phyloP scores from a whole-genome alignment of 2,113 vertebrate species.

The Pollachius pollachius region DNA sequence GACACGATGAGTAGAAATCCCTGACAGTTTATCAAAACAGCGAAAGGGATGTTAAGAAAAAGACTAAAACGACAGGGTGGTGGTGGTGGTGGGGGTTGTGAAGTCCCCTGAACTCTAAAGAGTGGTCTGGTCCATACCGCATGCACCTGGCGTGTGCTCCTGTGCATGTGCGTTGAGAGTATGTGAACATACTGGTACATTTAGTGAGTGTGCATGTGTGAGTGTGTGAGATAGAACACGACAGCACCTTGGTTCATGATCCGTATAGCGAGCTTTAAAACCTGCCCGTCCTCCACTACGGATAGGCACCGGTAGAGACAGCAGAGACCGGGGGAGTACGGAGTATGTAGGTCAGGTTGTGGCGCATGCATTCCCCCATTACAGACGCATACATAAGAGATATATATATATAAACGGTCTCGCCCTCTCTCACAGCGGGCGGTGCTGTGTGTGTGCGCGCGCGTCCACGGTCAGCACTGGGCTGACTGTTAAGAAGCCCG shows the following conservation, averaged over 20 bases:
- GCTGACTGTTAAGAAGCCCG: conserved; percentile 20
- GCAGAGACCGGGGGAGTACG: conserved; percentile 13
- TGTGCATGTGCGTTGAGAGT: conserved; percentile 13
- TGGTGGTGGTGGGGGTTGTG: conserved; percentile 28
- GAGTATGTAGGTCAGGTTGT: conserved; percentile 62
- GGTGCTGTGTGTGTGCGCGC: conserved; percentile 42
- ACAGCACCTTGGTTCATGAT: conserved; percentile 60
- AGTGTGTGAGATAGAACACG: conserved; percentile 10
- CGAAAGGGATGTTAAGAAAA: conserved; percentile 22
- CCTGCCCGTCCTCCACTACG: conserved; percentile 49
- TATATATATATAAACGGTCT: conserved; percentile 5
- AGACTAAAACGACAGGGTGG: not conserved
- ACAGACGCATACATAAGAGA: conserved; percentile 11
- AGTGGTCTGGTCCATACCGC: conserved; percentile 63
- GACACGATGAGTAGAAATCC: conserved; percentile 61
- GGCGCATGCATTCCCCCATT: conserved; percentile 48
- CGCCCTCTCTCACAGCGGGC: conserved; percentile 24
- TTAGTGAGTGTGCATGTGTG: conserved; percentile 23
- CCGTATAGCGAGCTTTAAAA: conserved; percentile 44
- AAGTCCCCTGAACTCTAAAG: conserved; percentile 23
- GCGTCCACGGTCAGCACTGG: conserved; percentile 14
- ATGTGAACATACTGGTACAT: too few relatives aligned
- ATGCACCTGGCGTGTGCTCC: conserved; percentile 51
- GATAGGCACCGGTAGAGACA: conserved; percentile 6
- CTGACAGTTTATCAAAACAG: conserved; percentile 57